These are phyloP conservation scores for Scrobipalpa costella DNA, from an alignment of 2,888 invertebrate genomes.

Conservation along the genomic window DNA sequence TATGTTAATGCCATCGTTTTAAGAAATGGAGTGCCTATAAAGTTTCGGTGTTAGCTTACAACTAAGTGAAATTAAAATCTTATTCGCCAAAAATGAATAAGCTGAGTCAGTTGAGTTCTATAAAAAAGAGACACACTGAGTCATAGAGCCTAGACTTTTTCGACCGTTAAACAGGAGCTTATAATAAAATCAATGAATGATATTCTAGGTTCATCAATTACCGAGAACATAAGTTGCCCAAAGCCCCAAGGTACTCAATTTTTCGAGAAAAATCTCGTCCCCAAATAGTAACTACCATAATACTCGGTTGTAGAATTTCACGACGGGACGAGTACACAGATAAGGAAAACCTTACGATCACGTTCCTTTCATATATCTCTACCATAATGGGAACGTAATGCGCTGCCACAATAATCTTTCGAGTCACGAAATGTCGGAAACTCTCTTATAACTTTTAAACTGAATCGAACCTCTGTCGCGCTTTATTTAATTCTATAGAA, in stretches of 20 bases:
- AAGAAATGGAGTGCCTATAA: no score
- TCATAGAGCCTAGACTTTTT: no score
- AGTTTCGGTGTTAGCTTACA: no score
- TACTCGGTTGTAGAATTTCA: slow-evolving; percentile 9
- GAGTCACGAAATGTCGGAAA: slow-evolving; percentile 41
- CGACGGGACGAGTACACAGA: slow-evolving; percentile 23
- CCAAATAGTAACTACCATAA: slow-evolving; percentile 8
- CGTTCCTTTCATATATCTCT: slow-evolving; percentile 30
- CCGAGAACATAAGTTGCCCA: neutral
- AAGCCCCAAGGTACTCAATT: slow-evolving; percentile 18
- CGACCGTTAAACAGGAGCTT: no score
- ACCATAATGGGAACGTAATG: slow-evolving; percentile 28
- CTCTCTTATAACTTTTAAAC: slow-evolving; percentile 47
- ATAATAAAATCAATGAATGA: neutral
- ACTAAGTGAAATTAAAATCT: no score
- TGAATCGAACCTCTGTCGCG: slow-evolving; percentile 42
- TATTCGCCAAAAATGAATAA: no score
- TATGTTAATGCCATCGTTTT: no score
- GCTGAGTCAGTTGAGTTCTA: no score
- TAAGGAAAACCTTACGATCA: slow-evolving; percentile 30
- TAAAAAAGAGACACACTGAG: no score
- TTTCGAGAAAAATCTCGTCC: slow-evolving; percentile 16
- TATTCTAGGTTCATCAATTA: neutral
- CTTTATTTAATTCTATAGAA: slow-evolving; percentile 60
- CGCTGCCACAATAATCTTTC: slow-evolving; percentile 37